These are phyloP conservation scores for Dynastes hyllus DNA, from an alignment of 2,888 invertebrate species.

Conservation along the genomic window DNA sequence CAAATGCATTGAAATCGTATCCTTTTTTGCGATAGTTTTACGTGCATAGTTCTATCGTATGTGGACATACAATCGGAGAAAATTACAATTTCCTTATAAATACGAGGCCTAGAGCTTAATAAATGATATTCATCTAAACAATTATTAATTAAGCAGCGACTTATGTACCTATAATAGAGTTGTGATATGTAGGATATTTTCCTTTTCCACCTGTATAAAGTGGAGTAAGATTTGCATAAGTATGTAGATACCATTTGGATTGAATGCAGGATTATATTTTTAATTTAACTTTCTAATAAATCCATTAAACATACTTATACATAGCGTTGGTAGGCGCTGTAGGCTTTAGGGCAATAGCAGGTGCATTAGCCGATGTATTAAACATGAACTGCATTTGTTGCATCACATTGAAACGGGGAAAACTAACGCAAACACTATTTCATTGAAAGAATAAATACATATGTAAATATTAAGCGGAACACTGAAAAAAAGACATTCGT, in stretches of 20 bases:
- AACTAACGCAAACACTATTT: too few species aligned
- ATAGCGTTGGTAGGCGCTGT: not conserved
- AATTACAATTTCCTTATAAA: conserved; percentile 8
- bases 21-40: not conserved
- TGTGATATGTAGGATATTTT: conserved; percentile 2
- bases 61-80: not conserved
- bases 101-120: not conserved
- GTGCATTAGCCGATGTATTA: too few species aligned
- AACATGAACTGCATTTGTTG: not conserved
- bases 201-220: not conserved
- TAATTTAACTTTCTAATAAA: conserved; percentile 3
- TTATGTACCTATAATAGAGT: not conserved
- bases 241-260: not conserved
- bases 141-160: not conserved
- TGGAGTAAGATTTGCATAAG: conserved; percentile 5
- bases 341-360: not conserved
- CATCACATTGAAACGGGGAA: not conserved
- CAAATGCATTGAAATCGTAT: not conserved
- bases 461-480: too few species aligned
- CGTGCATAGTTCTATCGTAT: too few species aligned
- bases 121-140: not conserved
- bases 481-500: too few species aligned
- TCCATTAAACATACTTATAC: not conserved
- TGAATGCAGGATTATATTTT: not conserved
- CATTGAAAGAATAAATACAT: too few species aligned